Percentiles rank a stretch among this genome's conserved stretches.
Conservation (phyloP, 2,797 vertebrate genomes). For the Anomalospiza imberbis region DNA sequence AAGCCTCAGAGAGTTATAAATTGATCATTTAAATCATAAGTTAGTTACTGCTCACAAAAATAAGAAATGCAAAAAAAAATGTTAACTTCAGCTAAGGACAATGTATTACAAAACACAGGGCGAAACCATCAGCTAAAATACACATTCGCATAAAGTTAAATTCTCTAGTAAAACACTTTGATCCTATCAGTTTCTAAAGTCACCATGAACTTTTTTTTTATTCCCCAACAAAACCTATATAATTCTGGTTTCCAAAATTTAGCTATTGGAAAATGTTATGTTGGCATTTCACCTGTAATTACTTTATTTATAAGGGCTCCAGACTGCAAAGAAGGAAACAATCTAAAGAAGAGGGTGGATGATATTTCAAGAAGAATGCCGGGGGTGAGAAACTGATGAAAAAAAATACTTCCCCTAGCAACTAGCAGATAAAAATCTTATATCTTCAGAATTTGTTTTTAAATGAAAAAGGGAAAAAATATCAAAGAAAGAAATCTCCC, state of each 20-base stretch:
- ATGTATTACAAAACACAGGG: neutral
- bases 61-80: neutral
- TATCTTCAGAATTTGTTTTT: neutral
- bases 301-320: neutral
- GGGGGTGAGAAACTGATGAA: neutral
- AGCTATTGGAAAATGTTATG: neutral
- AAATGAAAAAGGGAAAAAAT: neutral
- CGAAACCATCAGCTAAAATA: neutral
- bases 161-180: neutral
- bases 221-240: accelerated
- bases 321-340: neutral
- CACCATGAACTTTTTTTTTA: neutral
- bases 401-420: neutral
- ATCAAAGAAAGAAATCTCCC: neutral
- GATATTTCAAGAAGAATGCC: neutral
- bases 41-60: conserved; percentile 16
- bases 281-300: neutral
- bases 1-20: conserved; percentile 21
- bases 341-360: neutral
- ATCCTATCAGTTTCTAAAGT: neutral
- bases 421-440: neutral
- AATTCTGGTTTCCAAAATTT: neutral
- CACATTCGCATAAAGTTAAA: neutral
- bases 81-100: neutral
- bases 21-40: neutral